Evolutionary conservation across 1,140 invertebrate species (phyloP).

Genomic region (Mactra quadrangularis): DNA sequence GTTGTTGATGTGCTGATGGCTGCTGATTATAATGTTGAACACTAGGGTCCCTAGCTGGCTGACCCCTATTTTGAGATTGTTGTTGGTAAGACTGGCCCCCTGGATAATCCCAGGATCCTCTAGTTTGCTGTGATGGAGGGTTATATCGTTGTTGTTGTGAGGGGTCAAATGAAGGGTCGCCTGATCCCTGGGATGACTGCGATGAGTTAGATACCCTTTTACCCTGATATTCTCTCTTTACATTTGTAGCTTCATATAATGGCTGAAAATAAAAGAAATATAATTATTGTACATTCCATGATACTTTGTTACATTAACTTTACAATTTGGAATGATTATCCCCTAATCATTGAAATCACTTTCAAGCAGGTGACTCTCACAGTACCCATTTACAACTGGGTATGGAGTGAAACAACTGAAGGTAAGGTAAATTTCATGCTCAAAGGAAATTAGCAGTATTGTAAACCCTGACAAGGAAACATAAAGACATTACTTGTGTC

Average conservation of each 20-base stretch:
- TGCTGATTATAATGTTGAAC: not conserved
- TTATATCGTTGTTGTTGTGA: not conserved
- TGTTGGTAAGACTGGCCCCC: not conserved
- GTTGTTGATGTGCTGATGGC: slow-evolving; percentile 10
- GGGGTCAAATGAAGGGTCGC: not conserved
- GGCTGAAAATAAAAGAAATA: slow-evolving; percentile 65
- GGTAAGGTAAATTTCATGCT: too few species aligned
- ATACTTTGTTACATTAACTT: too few species aligned
- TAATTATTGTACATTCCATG: too few species aligned
- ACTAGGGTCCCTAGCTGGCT: not conserved
- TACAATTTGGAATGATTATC: too few species aligned
- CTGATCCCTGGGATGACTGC: slow-evolving; percentile 37
- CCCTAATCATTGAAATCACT: too few species aligned
- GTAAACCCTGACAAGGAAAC: too few species aligned
- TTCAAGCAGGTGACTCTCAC: too few species aligned
- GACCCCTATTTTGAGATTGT: not conserved
- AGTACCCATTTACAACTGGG: too few species aligned
- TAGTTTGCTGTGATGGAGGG: not conserved
- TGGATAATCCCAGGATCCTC: not conserved
- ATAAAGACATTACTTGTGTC: too few species aligned
- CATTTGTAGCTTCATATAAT: slow-evolving; percentile 76
- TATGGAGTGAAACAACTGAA: too few species aligned
- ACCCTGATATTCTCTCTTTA: slow-evolving; percentile 29
- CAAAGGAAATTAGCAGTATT: too few species aligned
- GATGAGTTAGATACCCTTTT: slow-evolving; percentile 36